Evolutionary conservation across 2,797 vertebrate genomes (phyloP).

Genomic region (Graptemys geographica): DNA sequence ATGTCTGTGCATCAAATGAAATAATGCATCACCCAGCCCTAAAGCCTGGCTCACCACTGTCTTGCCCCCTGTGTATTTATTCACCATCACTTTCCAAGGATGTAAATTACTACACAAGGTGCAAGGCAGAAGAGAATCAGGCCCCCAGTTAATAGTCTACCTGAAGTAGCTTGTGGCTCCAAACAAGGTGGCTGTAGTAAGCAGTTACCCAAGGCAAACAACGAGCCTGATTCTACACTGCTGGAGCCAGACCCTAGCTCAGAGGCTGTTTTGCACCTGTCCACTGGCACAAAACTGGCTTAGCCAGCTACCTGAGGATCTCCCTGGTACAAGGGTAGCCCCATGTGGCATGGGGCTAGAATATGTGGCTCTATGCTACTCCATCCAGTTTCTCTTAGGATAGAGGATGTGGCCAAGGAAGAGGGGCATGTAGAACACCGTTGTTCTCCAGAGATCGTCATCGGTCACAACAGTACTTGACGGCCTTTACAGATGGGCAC

Average conservation of each 20-base stretch:
- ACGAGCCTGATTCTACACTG: background rate
- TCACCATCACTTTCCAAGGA: background rate
- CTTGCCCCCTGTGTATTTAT: background rate
- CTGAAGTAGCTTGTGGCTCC: background rate
- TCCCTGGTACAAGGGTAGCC: background rate
- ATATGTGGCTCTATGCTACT: background rate
- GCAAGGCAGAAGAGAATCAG: background rate
- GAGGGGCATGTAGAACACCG: background rate
- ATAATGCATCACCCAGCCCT: rapidly evolving
- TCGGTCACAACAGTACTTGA: background rate
- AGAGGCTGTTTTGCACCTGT: background rate
- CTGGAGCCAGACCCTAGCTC: rapidly evolving
- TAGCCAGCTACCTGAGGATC: background rate
- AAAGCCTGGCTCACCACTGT: background rate
- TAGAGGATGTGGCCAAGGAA: background rate
- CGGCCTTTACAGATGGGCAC: background rate
- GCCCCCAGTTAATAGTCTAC: background rate
- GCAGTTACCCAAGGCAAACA: background rate
- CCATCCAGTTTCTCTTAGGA: background rate
- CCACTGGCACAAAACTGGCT: background rate
- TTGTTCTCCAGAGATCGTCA: background rate
- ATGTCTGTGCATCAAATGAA: background rate
- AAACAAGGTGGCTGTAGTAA: background rate
- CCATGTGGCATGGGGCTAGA: background rate
- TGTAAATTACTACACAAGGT: rapidly evolving